Conservation (phyloP, 2,888 invertebrate species). For the Harpagoxenus sublaevis region DNA sequence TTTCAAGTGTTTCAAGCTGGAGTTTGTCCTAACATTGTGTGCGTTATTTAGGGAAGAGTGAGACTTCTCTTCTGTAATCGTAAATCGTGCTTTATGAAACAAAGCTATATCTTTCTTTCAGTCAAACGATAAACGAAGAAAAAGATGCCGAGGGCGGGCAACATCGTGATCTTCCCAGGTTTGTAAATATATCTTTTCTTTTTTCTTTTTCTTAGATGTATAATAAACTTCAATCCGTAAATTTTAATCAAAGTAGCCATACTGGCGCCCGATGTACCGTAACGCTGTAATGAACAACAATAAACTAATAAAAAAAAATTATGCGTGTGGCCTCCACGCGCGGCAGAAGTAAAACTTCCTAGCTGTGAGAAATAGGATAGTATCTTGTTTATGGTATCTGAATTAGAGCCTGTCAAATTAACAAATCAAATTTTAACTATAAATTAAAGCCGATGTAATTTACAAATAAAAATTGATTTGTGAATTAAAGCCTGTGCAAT, state of each 20-base stretch:
- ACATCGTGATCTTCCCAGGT: conserved; percentile 88
- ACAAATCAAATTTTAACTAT: too few relatives aligned
- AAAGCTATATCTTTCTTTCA: conserved; percentile 83
- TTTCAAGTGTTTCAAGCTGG: conserved; percentile 33
- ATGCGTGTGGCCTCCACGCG: too few relatives aligned
- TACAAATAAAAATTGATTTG: too few relatives aligned
- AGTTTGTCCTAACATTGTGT: conserved; percentile 34
- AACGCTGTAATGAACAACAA: not conserved
- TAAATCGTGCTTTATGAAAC: conserved; percentile 40
- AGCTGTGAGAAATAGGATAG: too few relatives aligned
- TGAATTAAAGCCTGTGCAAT: too few relatives aligned
- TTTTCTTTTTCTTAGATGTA: conserved; percentile 1
- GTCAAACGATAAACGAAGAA: conserved; percentile 91
- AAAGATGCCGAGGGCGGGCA: conserved; percentile 88
- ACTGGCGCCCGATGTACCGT: not conserved
- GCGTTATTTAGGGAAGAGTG: conserved; percentile 34
- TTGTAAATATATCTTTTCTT: conserved; percentile 73
- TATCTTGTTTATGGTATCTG: too few relatives aligned
- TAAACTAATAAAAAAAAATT: not conserved
- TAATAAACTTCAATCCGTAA: conserved; percentile 2
- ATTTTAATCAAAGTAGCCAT: conserved; percentile 19
- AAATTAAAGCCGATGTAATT: too few relatives aligned
- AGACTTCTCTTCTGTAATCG: not conserved
- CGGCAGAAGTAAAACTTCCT: too few relatives aligned
- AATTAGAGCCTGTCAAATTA: too few relatives aligned